phyloP scores from a whole-genome alignment of 2,888 invertebrate genomes.

The Habroteleia sp. region DNA sequence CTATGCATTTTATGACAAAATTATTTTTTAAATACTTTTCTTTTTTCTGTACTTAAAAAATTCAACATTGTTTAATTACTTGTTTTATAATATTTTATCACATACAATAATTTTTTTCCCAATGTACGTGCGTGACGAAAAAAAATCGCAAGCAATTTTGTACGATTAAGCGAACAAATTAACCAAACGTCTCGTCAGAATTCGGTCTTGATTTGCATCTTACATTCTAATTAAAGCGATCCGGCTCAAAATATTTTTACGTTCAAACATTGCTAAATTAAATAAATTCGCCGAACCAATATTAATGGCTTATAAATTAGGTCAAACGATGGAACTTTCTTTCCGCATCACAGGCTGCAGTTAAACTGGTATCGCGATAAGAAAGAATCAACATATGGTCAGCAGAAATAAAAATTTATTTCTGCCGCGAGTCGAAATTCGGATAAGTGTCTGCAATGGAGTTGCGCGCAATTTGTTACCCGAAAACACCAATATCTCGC shows the following conservation, averaged over 20 bases:
- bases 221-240: constrained; percentile 42
- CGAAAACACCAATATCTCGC: constrained; percentile 10
- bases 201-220: constrained; percentile 43
- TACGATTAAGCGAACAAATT: constrained; percentile 33
- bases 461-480: constrained; percentile 35
- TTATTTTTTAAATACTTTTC: too few species aligned
- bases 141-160: constrained; percentile 7
- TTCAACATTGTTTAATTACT: too few species aligned
- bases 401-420: constrained; percentile 36
- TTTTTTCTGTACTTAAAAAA: too few species aligned
- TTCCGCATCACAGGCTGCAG: constrained; percentile 48
- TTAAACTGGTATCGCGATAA: constrained; percentile 54
- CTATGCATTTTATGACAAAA: too few species aligned
- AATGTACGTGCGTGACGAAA: not conserved
- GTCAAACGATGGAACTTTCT: constrained; percentile 61
- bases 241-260: constrained; percentile 47
- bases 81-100: too few species aligned
- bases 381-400: constrained; percentile 54
- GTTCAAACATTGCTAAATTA: constrained; percentile 39
- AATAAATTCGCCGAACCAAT: constrained; percentile 47
- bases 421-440: constrained; percentile 31
- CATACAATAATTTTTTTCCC: not conserved
- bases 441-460: constrained; percentile 10
- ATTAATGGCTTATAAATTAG: constrained; percentile 59
- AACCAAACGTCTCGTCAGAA: constrained; percentile 25